These are phyloP conservation scores for Danio aesculapii DNA, from an alignment of 2,797 vertebrate genomes.

Conservation along the genomic window DNA sequence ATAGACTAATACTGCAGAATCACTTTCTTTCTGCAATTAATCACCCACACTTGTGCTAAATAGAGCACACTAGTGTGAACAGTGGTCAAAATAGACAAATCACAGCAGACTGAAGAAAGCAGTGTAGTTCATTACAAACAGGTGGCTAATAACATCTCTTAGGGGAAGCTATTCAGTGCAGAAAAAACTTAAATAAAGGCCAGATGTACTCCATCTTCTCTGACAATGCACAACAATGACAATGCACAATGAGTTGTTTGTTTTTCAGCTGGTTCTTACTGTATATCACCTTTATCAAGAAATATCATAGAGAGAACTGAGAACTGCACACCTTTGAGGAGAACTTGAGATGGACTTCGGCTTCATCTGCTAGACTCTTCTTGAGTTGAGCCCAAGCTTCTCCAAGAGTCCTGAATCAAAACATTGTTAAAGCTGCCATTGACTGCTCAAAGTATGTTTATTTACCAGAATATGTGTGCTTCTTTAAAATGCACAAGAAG, in stretches of 20 bases:
- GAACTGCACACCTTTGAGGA: conserved; percentile 87
- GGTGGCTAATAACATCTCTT: conserved; percentile 34
- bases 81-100: conserved; percentile 20
- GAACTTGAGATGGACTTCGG: conserved; percentile 98
- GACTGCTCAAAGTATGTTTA: not conserved
- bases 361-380: conserved; percentile 95
- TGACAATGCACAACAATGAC: not conserved
- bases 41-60: conserved; percentile 23
- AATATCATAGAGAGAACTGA: not conserved
- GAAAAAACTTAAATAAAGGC: conserved; percentile 26
- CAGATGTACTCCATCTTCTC: not conserved
- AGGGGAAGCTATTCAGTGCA: conserved; percentile 22
- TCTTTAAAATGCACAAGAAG: not conserved
- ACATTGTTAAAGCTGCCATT: not conserved
- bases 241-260: not conserved
- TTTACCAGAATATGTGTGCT: not conserved
- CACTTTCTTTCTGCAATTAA: conserved; percentile 29
- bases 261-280: conserved; percentile 14
- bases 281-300: not conserved
- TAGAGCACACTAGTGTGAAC: conserved; percentile 24
- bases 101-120: conserved; percentile 29
- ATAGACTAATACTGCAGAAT: conserved; percentile 46
- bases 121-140: conserved; percentile 37
- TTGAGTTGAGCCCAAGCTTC: conserved; percentile 96
- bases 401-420: conserved; percentile 86